These are phyloP conservation scores for Ariolimax columbianus DNA, from an alignment of 2,888 invertebrate species.

Conservation along the genomic window DNA sequence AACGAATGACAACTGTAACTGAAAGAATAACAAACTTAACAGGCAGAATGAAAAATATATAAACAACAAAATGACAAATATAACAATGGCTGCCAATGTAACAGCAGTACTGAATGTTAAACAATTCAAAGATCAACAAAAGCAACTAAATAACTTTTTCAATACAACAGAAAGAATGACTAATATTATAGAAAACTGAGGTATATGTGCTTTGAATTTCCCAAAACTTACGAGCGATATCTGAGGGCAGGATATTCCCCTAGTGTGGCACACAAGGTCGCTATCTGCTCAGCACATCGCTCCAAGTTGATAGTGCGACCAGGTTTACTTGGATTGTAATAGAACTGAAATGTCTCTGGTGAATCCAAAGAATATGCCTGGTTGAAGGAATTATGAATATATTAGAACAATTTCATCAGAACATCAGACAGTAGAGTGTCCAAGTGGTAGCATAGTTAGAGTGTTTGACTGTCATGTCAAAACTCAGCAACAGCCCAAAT, in stretches of 20 bases:
- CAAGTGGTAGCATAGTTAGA: too few relatives aligned
- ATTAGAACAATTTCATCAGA: neutral
- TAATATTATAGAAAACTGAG: too few relatives aligned
- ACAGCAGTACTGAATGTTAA: too few relatives aligned
- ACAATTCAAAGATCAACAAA: too few relatives aligned
- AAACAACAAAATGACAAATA: neutral
- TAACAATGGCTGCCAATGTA: too few relatives aligned
- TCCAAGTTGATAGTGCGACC: slow-evolving; percentile 94
- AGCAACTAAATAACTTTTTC: too few relatives aligned
- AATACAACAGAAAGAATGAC: too few relatives aligned
- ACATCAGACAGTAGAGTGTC: too few relatives aligned
- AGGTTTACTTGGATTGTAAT: slow-evolving; percentile 91
- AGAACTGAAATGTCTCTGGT: slow-evolving; percentile 96
- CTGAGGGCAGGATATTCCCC: slow-evolving; percentile 85
- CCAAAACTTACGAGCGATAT: slow-evolving; percentile 72
- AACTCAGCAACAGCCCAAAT: too few relatives aligned
- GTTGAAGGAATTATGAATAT: too few relatives aligned
- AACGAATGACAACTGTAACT: neutral
- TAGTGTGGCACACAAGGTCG: slow-evolving; percentile 98
- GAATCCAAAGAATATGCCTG: slow-evolving; percentile 91
- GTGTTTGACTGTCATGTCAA: too few relatives aligned
- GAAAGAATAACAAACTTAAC: neutral
- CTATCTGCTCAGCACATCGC: slow-evolving; percentile 95
- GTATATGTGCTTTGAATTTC: too few relatives aligned
- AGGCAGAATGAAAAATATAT: neutral